Conservation (phyloP, 53 echinoderm and acorn worm genomes). For the Apostichopus leukothele region DNA sequence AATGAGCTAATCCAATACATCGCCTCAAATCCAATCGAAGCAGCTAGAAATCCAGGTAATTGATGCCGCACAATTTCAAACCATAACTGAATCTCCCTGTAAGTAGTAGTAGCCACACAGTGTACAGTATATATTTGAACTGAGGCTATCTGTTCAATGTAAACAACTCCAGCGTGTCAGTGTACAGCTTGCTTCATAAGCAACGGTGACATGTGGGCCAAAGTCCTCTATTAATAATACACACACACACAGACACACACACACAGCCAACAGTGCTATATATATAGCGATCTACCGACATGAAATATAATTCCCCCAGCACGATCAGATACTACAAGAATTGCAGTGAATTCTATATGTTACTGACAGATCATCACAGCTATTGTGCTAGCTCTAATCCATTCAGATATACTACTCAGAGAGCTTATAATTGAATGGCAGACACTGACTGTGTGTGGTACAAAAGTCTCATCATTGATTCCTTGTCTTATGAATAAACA, state of each 20-base stretch:
- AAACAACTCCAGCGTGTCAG: slow-evolving; percentile 1
- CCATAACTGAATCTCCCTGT: slow-evolving; percentile 1
- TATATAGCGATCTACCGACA: neutral
- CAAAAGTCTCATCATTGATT: slow-evolving; percentile 23
- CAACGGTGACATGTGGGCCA: slow-evolving; percentile 6
- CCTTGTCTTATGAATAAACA: slow-evolving; percentile 19
- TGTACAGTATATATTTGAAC: no score
- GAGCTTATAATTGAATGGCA: slow-evolving; percentile 1
- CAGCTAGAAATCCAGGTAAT: neutral
- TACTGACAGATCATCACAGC: neutral
- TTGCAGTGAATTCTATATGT: neutral
- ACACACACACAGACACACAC: neutral
- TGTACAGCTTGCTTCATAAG: neutral
- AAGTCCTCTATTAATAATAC: slow-evolving; percentile 10
- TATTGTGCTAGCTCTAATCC: neutral
- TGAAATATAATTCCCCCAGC: neutral
- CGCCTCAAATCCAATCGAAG: neutral
- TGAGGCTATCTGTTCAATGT: neutral
- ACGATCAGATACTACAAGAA: neutral
- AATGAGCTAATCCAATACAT: neutral
- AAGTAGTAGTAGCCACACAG: no score
- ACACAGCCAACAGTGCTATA: neutral
- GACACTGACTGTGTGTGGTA: neutral
- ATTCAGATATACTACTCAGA: neutral
- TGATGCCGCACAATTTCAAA: neutral